Evolutionary conservation across 2,888 invertebrate species (phyloP).

Genomic region (Gryllus longicercus): DNA sequence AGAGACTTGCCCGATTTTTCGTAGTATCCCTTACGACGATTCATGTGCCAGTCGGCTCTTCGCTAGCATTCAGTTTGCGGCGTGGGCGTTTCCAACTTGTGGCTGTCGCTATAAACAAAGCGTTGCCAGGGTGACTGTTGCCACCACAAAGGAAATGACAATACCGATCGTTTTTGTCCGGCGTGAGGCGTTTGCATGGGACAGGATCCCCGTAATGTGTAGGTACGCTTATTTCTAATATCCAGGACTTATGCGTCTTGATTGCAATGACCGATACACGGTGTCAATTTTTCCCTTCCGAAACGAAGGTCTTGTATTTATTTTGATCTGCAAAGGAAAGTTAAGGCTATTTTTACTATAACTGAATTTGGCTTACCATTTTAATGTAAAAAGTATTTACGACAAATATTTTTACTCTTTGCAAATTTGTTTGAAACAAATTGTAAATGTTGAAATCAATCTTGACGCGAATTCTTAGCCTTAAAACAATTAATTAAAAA

Average conservation of each 20-base stretch:
- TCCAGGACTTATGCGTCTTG: background rate
- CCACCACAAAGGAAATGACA: constrained; percentile 35
- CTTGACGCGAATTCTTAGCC: no score
- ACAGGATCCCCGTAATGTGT: background rate
- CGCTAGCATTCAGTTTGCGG: no score
- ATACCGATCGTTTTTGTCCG: constrained; percentile 28
- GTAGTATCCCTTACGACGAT: no score
- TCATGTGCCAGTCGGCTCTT: no score
- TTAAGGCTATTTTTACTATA: background rate
- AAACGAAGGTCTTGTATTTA: background rate
- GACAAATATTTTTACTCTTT: no score
- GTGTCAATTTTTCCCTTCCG: background rate
- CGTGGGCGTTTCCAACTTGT: background rate
- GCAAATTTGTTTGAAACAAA: no score
- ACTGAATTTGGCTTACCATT: no score
- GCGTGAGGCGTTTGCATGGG: background rate
- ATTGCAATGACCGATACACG: no score
- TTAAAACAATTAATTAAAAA: no score
- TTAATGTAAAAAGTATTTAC: no score
- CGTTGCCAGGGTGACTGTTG: constrained; percentile 35
- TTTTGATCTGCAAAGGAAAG: background rate
- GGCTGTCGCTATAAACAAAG: constrained; percentile 32
- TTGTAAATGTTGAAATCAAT: no score
- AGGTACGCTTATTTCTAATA: constrained; percentile 23
- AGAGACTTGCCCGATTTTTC: no score